Evolutionary conservation across 2,113 vertebrate genomes (phyloP).

Genomic region (Cryptomyrus ogoouensis): DNA sequence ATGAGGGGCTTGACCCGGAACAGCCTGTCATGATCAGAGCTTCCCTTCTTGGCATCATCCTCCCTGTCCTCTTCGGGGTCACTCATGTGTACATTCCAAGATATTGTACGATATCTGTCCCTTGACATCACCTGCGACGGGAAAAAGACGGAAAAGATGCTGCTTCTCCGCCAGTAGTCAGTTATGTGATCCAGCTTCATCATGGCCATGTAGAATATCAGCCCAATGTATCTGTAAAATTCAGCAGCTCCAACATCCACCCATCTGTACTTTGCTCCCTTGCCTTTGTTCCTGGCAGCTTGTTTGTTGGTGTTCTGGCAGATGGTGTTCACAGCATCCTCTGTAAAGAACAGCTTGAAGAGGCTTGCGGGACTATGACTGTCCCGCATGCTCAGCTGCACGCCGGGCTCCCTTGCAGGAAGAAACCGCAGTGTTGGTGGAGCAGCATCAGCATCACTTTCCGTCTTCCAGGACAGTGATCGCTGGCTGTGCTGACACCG

Average conservation of each 20-base stretch:
- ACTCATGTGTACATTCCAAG: neutral
- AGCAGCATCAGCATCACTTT: neutral
- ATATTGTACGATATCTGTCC: neutral
- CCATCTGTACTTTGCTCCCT: neutral
- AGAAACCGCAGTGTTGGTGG: neutral
- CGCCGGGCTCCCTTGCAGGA: neutral
- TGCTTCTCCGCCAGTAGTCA: neutral
- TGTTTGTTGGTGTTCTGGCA: constrained; percentile 17
- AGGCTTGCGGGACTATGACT: neutral
- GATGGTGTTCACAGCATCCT: neutral
- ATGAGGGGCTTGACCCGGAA: neutral
- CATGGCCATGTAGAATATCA: too few species aligned
- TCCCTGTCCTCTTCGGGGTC: neutral
- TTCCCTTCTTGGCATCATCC: neutral
- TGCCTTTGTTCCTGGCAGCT: neutral
- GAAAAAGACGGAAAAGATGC: constrained; percentile 10
- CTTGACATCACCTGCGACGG: neutral
- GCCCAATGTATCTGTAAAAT: too few species aligned
- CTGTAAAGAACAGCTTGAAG: constrained; percentile 7
- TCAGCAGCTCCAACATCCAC: neutral
- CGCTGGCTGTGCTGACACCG: neutral
- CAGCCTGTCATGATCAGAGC: neutral
- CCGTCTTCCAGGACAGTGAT: neutral
- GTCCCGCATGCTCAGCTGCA: neutral
- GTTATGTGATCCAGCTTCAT: neutral